Evolutionary conservation across 2,113 vertebrate species (phyloP).

Genomic region (Bungarus multicinctus): DNA sequence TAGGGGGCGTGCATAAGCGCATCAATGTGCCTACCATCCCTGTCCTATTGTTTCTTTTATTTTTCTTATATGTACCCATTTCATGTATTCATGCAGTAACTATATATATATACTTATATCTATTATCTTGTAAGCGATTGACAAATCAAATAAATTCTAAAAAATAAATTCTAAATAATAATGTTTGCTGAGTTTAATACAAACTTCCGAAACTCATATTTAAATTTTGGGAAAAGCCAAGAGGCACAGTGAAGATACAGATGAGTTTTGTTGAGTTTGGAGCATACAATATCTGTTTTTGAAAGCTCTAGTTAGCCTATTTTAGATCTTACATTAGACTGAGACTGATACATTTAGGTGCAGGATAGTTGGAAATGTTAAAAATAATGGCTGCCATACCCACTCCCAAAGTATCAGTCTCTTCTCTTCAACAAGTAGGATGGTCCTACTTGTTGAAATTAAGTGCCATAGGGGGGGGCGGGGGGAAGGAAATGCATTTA

Average conservation of each 20-base stretch:
- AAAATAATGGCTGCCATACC: not conserved
- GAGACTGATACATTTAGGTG: not conserved
- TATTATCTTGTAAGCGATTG: too few relatives aligned
- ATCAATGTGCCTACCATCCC: too few relatives aligned
- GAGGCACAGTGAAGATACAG: not conserved
- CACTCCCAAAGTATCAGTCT: not conserved
- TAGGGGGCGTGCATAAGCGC: too few relatives aligned
- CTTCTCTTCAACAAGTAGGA: not conserved
- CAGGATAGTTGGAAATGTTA: not conserved
- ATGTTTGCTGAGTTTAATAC: not conserved
- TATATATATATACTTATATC: too few relatives aligned
- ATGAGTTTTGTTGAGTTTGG: not conserved
- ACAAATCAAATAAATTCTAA: too few relatives aligned
- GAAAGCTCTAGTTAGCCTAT: not conserved
- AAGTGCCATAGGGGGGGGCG: not conserved
- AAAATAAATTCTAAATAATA: too few relatives aligned
- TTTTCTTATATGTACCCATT: too few relatives aligned
- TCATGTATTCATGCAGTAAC: too few relatives aligned
- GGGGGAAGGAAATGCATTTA: too few relatives aligned
- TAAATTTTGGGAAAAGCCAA: not conserved
- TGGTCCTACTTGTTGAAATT: not conserved
- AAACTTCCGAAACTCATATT: not conserved
- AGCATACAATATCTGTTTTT: not conserved
- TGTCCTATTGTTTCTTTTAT: too few relatives aligned
- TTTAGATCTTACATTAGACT: not conserved